A percentile compares a stretch with the other conserved stretches of the same genome.
Conservation (phyloP, 2,888 invertebrate species). For the Venusia cambrica region DNA sequence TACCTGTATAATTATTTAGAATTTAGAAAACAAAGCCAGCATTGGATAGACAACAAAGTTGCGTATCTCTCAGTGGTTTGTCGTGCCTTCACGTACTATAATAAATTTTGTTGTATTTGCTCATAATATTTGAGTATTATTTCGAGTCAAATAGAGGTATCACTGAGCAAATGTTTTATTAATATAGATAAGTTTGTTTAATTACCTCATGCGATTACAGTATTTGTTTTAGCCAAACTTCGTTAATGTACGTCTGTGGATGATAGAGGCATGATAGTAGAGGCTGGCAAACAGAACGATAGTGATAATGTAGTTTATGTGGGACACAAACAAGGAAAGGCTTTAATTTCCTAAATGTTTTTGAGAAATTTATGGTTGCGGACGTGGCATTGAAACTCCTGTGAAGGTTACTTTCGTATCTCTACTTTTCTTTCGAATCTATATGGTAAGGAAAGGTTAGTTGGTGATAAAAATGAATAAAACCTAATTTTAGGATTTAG, state of each 20-base stretch:
- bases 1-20: not conserved
- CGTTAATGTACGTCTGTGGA: constrained; percentile 40
- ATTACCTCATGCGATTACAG: constrained; percentile 59
- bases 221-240: constrained; percentile 53
- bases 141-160: constrained; percentile 60
- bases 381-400: constrained; percentile 21
- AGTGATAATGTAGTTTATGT: constrained; percentile 44
- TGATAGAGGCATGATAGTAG: constrained; percentile 44
- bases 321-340: constrained; percentile 48
- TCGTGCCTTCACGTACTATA: constrained; percentile 46
- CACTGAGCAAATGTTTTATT: constrained; percentile 65
- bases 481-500: too few relatives aligned
- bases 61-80: not conserved
- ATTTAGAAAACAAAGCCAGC: constrained; percentile 25
- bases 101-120: constrained; percentile 68
- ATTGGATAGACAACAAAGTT: constrained; percentile 30
- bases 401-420: too few relatives aligned
- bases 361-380: constrained; percentile 18
- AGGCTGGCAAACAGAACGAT: constrained; percentile 40
- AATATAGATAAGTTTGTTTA: constrained; percentile 70
- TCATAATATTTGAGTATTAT: constrained; percentile 68
- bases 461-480: too few relatives aligned
- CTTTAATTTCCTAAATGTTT: constrained; percentile 19
- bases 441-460: too few relatives aligned
- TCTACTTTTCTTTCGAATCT: too few relatives aligned